phyloP scores from a whole-genome alignment of 2,113 vertebrate genomes.

The Cromileptes altivelis region DNA sequence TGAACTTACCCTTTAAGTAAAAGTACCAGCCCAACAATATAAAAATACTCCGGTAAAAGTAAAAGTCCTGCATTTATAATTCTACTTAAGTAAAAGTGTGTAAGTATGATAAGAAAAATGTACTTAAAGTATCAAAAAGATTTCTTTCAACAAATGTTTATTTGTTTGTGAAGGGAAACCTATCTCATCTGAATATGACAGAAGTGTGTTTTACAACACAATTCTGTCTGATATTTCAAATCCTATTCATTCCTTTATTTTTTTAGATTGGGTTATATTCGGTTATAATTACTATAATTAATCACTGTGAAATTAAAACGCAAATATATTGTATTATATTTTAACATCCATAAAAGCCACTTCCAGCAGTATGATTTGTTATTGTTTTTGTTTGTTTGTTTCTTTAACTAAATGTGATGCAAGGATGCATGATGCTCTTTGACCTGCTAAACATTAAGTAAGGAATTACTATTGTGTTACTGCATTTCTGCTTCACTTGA shows the following conservation, averaged over 20 bases:
- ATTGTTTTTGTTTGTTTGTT: too few species aligned
- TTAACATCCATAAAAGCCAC: not conserved
- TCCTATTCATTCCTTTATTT: not conserved
- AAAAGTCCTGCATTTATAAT: not conserved
- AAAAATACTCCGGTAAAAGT: not conserved
- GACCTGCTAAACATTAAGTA: too few species aligned
- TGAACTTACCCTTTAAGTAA: too few species aligned
- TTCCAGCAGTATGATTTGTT: not conserved
- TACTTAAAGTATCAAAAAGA: too few species aligned
- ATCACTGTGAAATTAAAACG: constrained; percentile 20
- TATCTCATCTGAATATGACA: not conserved
- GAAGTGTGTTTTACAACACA: not conserved
- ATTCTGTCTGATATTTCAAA: not conserved
- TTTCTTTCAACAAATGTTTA: too few species aligned
- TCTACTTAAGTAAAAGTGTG: too few species aligned
- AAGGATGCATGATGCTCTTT: not conserved
- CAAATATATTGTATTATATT: constrained; percentile 24
- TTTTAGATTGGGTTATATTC: not conserved
- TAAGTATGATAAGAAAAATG: too few species aligned
- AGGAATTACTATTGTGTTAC: not conserved
- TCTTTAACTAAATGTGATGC: not conserved
- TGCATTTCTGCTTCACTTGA: constrained; percentile 23
- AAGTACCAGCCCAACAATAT: not conserved
- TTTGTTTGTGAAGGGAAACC: not conserved
- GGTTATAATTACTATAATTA: constrained; percentile 16